Percentiles rank a stretch among this genome's conserved stretches.
Conservation (phyloP, 1,140 invertebrate genomes). For the Euwallacea fornicatus region DNA sequence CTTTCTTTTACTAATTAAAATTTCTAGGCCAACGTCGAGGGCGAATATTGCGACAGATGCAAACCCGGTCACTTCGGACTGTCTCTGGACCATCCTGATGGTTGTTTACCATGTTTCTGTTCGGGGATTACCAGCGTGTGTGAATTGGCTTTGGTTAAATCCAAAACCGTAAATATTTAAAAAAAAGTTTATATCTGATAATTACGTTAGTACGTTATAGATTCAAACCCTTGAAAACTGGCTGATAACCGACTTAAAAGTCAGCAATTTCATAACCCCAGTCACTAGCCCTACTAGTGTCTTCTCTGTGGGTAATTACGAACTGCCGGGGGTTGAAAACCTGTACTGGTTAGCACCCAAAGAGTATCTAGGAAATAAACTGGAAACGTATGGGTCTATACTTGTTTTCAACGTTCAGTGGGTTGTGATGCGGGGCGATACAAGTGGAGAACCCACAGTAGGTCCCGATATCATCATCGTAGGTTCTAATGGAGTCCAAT, state of each 20-base stretch:
- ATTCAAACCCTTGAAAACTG: constrained; percentile 65
- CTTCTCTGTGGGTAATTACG: constrained; percentile 65
- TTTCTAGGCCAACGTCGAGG: constrained; percentile 70
- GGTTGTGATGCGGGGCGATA: constrained; percentile 85
- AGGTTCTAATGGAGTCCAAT: constrained; percentile 58
- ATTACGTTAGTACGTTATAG: constrained; percentile 43
- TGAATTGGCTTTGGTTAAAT: constrained; percentile 61
- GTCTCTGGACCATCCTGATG: constrained; percentile 70
- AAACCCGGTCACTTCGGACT: constrained; percentile 84
- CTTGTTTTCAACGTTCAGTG: constrained; percentile 79
- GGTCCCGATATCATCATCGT: constrained; percentile 83
- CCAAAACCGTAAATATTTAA: constrained; percentile 58
- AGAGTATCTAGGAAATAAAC: constrained; percentile 71
- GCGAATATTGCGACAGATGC: constrained; percentile 79
- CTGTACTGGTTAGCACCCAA: constrained; percentile 90
- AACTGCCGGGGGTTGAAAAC: constrained; percentile 68
- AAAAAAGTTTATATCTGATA: not conserved
- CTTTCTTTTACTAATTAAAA: not conserved
- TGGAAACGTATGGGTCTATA: constrained; percentile 83
- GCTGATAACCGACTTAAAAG: constrained; percentile 65
- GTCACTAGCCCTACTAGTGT: constrained; percentile 59
- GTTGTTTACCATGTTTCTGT: constrained; percentile 90
- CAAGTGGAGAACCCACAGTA: constrained; percentile 79
- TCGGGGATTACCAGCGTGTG: constrained; percentile 82
- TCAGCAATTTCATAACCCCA: constrained; percentile 56